Base-by-base conservation (phyloP, 2,797 vertebrate species). In the Orestias chungarensis region DNA sequence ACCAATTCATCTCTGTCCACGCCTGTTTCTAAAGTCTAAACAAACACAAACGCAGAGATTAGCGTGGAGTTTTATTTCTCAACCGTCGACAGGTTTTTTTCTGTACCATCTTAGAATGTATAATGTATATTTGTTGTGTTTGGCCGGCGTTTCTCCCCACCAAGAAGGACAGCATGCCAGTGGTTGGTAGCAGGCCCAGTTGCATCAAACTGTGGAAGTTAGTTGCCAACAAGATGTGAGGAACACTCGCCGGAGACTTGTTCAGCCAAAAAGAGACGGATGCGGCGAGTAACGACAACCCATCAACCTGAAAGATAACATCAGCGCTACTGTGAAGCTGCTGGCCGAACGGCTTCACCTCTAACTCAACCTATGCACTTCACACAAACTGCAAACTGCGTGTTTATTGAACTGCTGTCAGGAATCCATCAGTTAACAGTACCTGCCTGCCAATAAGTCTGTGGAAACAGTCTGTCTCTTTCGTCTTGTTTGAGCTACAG, bases 161-260 rank as follows among this genome's bases (percentile, higher is more conserved):
- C 94, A 97, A 90, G 65, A 95, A 95, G 43, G 96, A 95, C 38
- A 99, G 91, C 83, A 96, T 92, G 38, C 87, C 88, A 10, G 93
- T 96, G 64, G 92, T 87, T 42, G 96, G 96, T 25, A 99, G 90
- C 66, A 99, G 93, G 61, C 92, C 93, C 66, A 97, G 90, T 87
- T 97, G 96, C 80, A 98, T 91, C 78, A 99, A 92, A 78, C 96
- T 97, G 90, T 99, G 95, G 84, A 99, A 99, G 90, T 98, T 98
- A 65, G 97, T 99, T 27, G 97, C 96, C 85, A 99, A 70, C 61
- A 99, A 95, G 74, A 98, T 74, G 17, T 98, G 95, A 1, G 97
- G 97, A 82, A 97, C 96, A 31, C 79, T 89, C 15, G 64, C 69
- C 0, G 87, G 85, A 76, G 93, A 92, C 76, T 93, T 95, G 40